Percentiles rank a stretch among this genome's conserved stretches.
phyloP scores from a whole-genome alignment of 2,888 invertebrate genomes.

The Keiferia lycopersicella region DNA sequence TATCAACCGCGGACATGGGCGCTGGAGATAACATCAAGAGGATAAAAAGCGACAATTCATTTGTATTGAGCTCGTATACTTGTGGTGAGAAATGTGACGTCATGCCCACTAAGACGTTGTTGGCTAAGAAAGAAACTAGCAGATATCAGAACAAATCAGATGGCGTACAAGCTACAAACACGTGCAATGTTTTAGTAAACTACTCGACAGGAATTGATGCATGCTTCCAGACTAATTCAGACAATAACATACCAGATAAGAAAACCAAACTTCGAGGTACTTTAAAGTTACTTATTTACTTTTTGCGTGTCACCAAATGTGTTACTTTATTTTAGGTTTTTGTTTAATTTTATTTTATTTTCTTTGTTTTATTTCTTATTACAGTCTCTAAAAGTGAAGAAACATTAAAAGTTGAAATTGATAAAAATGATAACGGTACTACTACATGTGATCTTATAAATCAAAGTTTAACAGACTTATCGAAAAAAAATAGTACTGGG shows the following conservation, averaged over 20 bases:
- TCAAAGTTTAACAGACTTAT: constrained; percentile 1
- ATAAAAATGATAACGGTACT: not conserved
- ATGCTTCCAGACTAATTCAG: not conserved
- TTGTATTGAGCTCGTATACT: constrained; percentile 31
- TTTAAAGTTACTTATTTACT: not conserved
- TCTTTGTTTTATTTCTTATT: not conserved
- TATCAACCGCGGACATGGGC: constrained; percentile 40
- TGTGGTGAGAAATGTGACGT: constrained; percentile 29
- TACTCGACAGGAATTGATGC: not conserved
- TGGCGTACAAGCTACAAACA: constrained; percentile 1
- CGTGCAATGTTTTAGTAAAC: not conserved
- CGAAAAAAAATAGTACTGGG: not conserved
- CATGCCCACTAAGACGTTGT: constrained; percentile 10
- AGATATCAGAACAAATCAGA: not conserved
- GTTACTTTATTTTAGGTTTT: not conserved
- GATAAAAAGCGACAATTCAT: constrained; percentile 57
- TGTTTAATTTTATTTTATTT: not conserved
- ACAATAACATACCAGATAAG: not conserved
- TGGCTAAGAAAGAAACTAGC: not conserved
- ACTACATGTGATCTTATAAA: constrained; percentile 1
- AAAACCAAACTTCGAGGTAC: constrained; percentile 3
- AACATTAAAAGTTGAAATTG: not conserved
- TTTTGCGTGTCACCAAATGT: not conserved
- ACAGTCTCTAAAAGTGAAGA: constrained; percentile 7
- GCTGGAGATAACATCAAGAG: constrained; percentile 52